Evolutionary conservation across 2,113 vertebrate species (phyloP), one percentile per base, ranked within the genome.

Genomic region (Microcebus jonahi): DNA sequence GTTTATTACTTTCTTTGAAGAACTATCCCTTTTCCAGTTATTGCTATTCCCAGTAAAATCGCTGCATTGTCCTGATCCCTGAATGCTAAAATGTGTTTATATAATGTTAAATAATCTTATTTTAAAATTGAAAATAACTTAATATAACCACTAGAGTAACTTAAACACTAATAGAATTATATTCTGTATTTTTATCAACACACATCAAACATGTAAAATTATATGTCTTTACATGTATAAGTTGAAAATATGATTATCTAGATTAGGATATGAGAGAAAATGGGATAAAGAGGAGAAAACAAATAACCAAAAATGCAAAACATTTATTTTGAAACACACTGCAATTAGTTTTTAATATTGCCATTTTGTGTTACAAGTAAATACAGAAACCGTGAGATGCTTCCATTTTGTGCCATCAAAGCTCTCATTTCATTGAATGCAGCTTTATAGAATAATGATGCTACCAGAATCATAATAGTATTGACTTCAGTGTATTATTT

Each of bases 111-210:
- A 48, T 53, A 84, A 67, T 27, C 10, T 63, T 13, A 50, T 57
- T 80, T 55, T 84, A 75, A 82, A 85, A 57, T 36, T 63, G n/a
- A 95, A 75, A 81, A 18, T 31, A 92, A 45, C 18, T 61, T 82
- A 55, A 45, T 9, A 27, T 85, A 80, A 83, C 61, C 6, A 50
- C 5, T 20, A 17, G 13, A 67, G 36, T 65, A 83, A 36, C 4
- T 70, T 84, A 81, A 48, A 55, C 9, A 79, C 36, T 67, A 94
- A 73, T 17, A 91, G 25, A 87, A 61, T 84, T 34, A 80, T 61
- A 45, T 67, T 61, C 11, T 71, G 6, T 84, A 65, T 80, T 93
- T 94, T 94, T 90, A 68, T 82, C 42, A 86, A 63, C 88, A 61
- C 11, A 68, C 34, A 53, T 55, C 21, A 50, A 25, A 21, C 27